phyloP scores from a whole-genome alignment of 2,888 invertebrate species.

The Heteromyza rotundicornis region DNA sequence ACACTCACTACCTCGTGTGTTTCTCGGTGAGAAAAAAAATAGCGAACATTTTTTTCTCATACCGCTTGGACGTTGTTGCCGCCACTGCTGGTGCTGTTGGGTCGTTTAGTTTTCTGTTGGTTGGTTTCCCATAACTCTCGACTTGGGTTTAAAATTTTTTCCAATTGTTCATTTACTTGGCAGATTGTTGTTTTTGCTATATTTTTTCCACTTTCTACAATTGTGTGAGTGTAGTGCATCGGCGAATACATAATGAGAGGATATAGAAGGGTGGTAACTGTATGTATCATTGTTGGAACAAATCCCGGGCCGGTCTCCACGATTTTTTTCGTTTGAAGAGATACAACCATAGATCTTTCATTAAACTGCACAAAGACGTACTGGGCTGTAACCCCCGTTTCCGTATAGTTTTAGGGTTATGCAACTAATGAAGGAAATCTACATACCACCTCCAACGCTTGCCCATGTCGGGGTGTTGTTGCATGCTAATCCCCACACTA shows the following conservation, averaged over 20 bases:
- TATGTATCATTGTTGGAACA: background rate
- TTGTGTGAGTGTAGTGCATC: background rate
- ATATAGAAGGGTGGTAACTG: background rate
- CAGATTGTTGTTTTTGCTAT: background rate
- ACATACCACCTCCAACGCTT: background rate
- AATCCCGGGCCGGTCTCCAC: background rate
- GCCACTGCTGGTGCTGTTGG: slow-evolving; percentile 1
- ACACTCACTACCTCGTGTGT: too few species aligned
- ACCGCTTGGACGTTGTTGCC: background rate
- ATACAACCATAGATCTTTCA: slow-evolving; percentile 12
- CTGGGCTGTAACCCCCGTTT: background rate
- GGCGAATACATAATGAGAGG: background rate
- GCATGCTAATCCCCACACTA: background rate
- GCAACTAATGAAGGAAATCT: too few species aligned
- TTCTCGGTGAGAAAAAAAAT: too few species aligned
- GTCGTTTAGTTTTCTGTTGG: background rate
- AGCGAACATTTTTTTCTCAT: background rate
- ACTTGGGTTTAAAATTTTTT: slow-evolving; percentile 14
- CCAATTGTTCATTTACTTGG: slow-evolving; percentile 18
- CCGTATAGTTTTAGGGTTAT: too few species aligned
- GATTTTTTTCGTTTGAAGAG: background rate
- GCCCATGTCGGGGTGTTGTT: background rate
- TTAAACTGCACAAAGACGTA: slow-evolving; percentile 1
- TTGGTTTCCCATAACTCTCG: slow-evolving; percentile 20
- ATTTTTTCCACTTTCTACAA: background rate